Evolutionary conservation across 2,113 vertebrate genomes (phyloP).

Genomic region (Charadrius vociferus): DNA sequence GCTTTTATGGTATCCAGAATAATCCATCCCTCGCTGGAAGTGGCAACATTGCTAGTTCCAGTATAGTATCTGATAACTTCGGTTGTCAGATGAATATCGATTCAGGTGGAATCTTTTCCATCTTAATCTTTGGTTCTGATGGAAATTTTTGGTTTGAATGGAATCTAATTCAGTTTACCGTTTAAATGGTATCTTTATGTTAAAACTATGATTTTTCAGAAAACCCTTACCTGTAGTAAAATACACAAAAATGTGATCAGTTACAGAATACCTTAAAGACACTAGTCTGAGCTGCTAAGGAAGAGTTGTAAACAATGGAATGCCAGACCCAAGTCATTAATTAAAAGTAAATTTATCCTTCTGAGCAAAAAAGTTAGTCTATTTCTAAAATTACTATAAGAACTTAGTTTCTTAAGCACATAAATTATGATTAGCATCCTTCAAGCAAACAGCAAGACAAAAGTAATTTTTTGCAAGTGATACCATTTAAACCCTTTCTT

Average conservation of each 20-base stretch:
- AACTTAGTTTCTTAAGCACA: neutral
- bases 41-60: neutral
- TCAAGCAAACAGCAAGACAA: neutral
- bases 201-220: neutral
- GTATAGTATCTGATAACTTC: neutral
- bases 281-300: neutral
- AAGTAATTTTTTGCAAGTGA: neutral
- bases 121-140: neutral
- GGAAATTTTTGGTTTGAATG: neutral
- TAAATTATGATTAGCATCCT: rapidly evolving
- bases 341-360: neutral
- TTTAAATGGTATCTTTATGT: neutral
- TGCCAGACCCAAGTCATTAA: neutral
- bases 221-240: neutral
- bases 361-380: neutral
- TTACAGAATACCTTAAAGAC: neutral
- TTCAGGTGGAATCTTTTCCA: neutral
- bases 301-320: neutral
- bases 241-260: neutral
- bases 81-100: neutral
- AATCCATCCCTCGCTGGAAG: neutral
- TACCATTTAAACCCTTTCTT: neutral
- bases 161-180: neutral
- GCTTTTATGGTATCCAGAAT: neutral
- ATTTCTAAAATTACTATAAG: neutral